Evolutionary conservation across 92 coral and sea anemone genomes (phyloP).

Genomic region (Epizoanthus illoricatus): DNA sequence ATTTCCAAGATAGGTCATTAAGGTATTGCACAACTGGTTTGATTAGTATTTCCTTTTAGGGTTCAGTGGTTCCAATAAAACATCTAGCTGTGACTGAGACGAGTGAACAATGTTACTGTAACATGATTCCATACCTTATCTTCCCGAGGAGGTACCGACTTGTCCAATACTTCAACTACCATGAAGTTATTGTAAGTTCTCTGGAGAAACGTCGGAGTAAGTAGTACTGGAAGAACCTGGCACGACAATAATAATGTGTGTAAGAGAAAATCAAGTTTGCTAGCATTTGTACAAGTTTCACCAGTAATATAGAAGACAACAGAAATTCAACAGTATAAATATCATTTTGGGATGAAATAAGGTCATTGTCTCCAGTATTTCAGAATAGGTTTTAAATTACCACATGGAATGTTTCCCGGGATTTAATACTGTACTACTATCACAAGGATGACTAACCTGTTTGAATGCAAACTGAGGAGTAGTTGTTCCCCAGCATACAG

Average conservation of each 20-base stretch:
- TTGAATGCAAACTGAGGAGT: slow-evolving; percentile 84
- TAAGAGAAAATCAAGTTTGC: not conserved
- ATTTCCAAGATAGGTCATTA: slow-evolving; percentile 3
- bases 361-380: not conserved
- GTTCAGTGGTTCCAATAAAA: not conserved
- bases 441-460: slow-evolving; percentile 62
- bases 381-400: too few species aligned
- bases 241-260: not conserved
- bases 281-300: not conserved
- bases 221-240: slow-evolving; percentile 86
- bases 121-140: slow-evolving; percentile 54
- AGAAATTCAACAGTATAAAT: not conserved
- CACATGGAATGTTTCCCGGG: too few species aligned
- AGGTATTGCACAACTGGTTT: not conserved
- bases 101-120: not conserved
- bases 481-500: slow-evolving; percentile 78
- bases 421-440: too few species aligned
- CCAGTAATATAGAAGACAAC: not conserved
- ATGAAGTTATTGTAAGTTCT: slow-evolving; percentile 90
- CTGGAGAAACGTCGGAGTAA: slow-evolving; percentile 85
- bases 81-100: not conserved
- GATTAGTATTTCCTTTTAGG: not conserved
- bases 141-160: slow-evolving; percentile 65
- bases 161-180: slow-evolving; percentile 89
- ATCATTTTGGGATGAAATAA: not conserved